Evolutionary conservation across 2,797 vertebrate species (phyloP).

Genomic region (Pterois miles): DNA sequence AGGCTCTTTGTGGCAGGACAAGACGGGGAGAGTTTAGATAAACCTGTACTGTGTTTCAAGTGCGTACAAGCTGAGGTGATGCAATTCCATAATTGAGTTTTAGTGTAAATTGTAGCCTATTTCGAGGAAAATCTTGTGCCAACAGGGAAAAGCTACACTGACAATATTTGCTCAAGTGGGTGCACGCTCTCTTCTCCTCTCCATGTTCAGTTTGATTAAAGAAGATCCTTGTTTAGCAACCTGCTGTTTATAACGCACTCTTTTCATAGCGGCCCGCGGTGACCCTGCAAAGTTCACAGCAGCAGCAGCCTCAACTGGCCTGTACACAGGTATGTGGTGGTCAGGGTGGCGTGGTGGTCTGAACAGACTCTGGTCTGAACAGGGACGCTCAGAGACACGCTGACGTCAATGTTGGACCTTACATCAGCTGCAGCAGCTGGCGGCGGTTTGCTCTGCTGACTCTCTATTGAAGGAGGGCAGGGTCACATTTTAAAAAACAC

Average conservation of each 20-base stretch:
- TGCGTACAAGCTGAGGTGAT: not conserved
- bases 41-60: not conserved
- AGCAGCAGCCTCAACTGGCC: constrained; percentile 32
- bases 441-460: not conserved
- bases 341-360: not conserved
- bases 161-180: constrained; percentile 55
- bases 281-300: constrained; percentile 27
- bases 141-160: not conserved
- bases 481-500: constrained; percentile 3
- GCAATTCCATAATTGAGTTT: not conserved
- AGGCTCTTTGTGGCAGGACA: constrained; percentile 64
- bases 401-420: constrained; percentile 26
- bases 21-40: constrained; percentile 8
- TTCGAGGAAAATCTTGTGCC: not conserved
- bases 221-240: constrained; percentile 65
- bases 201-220: constrained; percentile 41
- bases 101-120: not conserved
- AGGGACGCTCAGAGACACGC: not conserved
- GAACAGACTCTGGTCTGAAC: constrained; percentile 16
- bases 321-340: constrained; percentile 40
- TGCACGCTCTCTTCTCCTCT: not conserved
- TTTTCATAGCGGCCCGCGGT: constrained; percentile 73
- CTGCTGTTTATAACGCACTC: constrained; percentile 72
- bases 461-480: not conserved
- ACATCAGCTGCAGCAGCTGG: constrained; percentile 1